Evolutionary conservation across 2,113 vertebrate species (phyloP), one percentile per base, ranked within the genome.

Genomic region (Melozone crissalis): DNA sequence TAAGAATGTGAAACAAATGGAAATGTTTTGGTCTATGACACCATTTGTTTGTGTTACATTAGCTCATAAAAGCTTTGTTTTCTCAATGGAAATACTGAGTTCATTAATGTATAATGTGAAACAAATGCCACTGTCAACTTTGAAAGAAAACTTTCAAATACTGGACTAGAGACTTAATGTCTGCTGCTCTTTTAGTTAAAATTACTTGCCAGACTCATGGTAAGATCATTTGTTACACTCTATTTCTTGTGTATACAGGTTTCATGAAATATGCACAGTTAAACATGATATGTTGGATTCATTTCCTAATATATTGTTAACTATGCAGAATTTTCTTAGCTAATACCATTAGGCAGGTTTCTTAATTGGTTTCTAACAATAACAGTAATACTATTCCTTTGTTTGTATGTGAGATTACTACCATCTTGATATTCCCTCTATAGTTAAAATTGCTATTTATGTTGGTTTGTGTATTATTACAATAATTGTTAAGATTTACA

Each of bases 31-130:
- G 7, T 66, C 87, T 58, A 7, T 91, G 54, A 66, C 71, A 82
- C 52, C 37, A 61, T 72, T 95, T 94, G 44, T 87, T 94, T 89
- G 43, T 89, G 54, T 78, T 85, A 49, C 43, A 69, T 76, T 82
- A 84, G 73, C 37, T 85, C 78, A 87, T 68, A 76, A 90, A 95
- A 75, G 46, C 39, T 89, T 90, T 78, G 63, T 90, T 95, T 93
- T 90, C 80, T 89, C 84, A 85, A 83, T 73, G 74, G 74, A 91
- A 95, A 89, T 83, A 63, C 13, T 67, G 67, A 51, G 66, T 73
- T 91, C 51, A 89, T 91, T 89, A 89, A 80, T 46, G 33, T 67
- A 59, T 87, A 94, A 92, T 79, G 51, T 84, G 72, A 93, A 95
- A 94, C 71, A 93, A 96, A 96, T 72, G 62, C 39, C 58, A 84